These are phyloP conservation scores for Parnassius glacialis DNA, from an alignment of 2,888 invertebrate species.

Conservation along the genomic window DNA sequence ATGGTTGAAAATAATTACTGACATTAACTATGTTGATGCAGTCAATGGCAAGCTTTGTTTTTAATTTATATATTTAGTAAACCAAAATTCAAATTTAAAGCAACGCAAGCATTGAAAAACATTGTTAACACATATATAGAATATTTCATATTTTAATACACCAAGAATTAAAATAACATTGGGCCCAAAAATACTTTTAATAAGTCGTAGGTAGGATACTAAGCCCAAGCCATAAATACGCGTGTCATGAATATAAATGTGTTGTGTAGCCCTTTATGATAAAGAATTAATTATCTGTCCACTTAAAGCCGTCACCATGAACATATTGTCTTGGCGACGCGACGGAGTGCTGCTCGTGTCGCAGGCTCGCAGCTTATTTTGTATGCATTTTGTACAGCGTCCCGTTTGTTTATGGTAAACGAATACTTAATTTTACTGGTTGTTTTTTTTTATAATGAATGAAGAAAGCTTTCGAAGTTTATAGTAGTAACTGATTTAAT, in stretches of 20 bases:
- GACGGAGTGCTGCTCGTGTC: conserved; percentile 32
- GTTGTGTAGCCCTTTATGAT: conserved; percentile 36
- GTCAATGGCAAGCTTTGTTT: no score
- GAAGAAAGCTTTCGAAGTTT: no score
- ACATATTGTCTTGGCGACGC: conserved; percentile 55
- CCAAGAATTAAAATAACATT: not conserved
- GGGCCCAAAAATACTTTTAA: not conserved
- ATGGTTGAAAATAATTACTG: no score
- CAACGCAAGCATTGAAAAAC: no score
- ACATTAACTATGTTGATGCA: no score
- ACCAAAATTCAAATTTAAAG: no score
- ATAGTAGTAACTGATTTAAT: no score
- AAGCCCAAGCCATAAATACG: conserved; percentile 1
- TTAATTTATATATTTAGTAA: no score
- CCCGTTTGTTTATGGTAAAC: conserved; percentile 14
- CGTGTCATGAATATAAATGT: conserved; percentile 2
- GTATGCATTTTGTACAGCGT: conserved; percentile 15
- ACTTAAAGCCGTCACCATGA: conserved; percentile 51
- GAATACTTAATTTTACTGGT: not conserved
- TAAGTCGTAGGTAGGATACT: not conserved
- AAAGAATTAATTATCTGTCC: conserved; percentile 53
- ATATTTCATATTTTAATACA: no score
- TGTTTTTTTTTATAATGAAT: not conserved
- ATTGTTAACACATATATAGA: no score
- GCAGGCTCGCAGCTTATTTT: conserved; percentile 14